phyloP scores from a whole-genome alignment of 1,140 invertebrate species.

The Drosophila chauvacae region DNA sequence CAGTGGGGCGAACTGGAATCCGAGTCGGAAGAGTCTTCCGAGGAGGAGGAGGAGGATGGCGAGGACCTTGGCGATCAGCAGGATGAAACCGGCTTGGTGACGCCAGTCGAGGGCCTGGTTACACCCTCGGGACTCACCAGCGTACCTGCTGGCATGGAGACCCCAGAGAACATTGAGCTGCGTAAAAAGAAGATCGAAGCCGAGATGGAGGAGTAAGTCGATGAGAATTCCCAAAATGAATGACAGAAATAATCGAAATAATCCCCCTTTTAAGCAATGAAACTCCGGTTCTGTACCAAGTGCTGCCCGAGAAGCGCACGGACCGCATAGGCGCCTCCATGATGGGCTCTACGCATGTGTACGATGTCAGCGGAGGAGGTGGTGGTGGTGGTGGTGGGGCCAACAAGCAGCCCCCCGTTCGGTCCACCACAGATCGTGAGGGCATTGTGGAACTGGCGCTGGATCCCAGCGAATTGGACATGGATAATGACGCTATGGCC shows the following conservation, averaged over 20 bases:
- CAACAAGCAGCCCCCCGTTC: constrained; percentile 84
- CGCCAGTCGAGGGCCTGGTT: constrained; percentile 94
- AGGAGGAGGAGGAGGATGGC: constrained; percentile 92
- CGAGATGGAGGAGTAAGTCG: constrained; percentile 95
- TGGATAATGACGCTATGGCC: constrained; percentile 98
- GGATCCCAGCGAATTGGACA: constrained; percentile 98
- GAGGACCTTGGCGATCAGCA: constrained; percentile 89
- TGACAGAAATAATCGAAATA: constrained; percentile 9
- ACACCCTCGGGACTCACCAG: constrained; percentile 98
- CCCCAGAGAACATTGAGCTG: constrained; percentile 98
- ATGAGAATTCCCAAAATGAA: not conserved
- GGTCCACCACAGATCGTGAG: constrained; percentile 85
- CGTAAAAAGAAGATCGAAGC: constrained; percentile 98
- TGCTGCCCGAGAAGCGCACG: constrained; percentile 96
- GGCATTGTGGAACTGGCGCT: constrained; percentile 96
- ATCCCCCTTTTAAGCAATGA: constrained; percentile 88
- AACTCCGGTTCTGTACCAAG: constrained; percentile 95
- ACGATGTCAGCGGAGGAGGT: constrained; percentile 89
- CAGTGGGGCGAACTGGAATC: constrained; percentile 99
- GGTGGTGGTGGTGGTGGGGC: constrained; percentile 43
- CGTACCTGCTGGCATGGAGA: constrained; percentile 97
- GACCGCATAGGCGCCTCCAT: constrained; percentile 96
- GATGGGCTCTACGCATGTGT: constrained; percentile 99
- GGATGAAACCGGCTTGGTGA: constrained; percentile 90
- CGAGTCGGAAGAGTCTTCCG: constrained; percentile 96